These are phyloP conservation scores for Malurus splendens DNA, from an alignment of 2,797 vertebrate genomes.

Conservation along the genomic window DNA sequence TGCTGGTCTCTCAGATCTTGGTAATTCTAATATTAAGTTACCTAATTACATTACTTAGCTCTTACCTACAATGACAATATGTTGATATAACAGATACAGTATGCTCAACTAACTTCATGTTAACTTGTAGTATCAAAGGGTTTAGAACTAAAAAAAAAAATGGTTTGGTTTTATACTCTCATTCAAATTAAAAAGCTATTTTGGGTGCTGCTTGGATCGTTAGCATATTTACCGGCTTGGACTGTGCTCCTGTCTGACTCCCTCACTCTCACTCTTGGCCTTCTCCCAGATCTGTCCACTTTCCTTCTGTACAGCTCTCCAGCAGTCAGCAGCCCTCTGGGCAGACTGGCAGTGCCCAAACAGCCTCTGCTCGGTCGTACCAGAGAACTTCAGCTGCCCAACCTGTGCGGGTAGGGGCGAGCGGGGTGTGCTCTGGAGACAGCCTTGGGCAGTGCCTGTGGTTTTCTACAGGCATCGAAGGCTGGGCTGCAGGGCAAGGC, in stretches of 20 bases:
- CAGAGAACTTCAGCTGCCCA: neutral
- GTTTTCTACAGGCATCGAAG: neutral
- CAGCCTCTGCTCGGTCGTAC: neutral
- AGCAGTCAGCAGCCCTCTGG: neutral
- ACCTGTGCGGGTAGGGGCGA: accelerated
- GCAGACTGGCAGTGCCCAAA: neutral
- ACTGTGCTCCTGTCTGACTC: neutral
- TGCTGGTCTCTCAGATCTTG: neutral
- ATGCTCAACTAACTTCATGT: neutral
- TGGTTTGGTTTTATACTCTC: neutral
- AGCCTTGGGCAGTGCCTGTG: neutral
- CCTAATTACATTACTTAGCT: neutral
- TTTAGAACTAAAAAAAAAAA: neutral
- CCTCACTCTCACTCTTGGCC: neutral
- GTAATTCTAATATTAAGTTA: neutral
- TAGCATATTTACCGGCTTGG: neutral
- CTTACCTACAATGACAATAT: neutral
- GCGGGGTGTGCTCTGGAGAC: neutral
- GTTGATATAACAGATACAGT: neutral
- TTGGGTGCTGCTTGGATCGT: neutral
- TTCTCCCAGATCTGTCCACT: neutral
- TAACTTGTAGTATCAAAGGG: neutral
- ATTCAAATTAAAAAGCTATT: neutral
- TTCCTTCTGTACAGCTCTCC: neutral
- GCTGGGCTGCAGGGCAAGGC: neutral